Conservation (phyloP, 2,113 vertebrate species). For the Candoia aspera region DNA sequence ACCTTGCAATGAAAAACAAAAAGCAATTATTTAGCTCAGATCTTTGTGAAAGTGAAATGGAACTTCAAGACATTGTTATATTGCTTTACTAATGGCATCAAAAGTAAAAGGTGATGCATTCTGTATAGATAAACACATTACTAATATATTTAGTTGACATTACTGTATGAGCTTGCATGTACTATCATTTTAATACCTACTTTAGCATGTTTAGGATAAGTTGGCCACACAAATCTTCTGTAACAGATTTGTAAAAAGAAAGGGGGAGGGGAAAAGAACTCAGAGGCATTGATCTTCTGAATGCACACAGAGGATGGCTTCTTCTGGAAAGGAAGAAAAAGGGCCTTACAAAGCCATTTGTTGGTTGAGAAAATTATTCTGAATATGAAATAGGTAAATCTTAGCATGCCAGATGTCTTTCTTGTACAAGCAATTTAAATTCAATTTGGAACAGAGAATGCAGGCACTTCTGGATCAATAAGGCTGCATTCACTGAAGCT, state of each 20-base stretch:
- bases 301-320: conserved; percentile 30
- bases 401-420: conserved; percentile 69
- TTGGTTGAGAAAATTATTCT: conserved; percentile 57
- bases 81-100: conserved; percentile 17
- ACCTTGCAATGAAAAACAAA: neutral
- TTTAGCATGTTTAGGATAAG: conserved; percentile 1
- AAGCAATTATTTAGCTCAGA: conserved; percentile 8
- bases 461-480: conserved; percentile 83
- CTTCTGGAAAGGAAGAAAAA: conserved; percentile 40
- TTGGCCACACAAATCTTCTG: neutral
- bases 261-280: conserved; percentile 21
- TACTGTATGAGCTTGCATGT: neutral
- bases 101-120: conserved; percentile 17
- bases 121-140: neutral
- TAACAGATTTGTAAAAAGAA: conserved; percentile 20
- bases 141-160: conserved; percentile 23
- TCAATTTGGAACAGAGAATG: conserved; percentile 78
- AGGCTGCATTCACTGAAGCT: conserved; percentile 80
- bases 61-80: neutral
- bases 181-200: conserved; percentile 32
- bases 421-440: conserved; percentile 73
- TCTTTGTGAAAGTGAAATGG: neutral
- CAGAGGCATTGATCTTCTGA: rapidly evolving
- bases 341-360: conserved; percentile 34
- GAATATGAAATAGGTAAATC: conserved; percentile 74